These are phyloP conservation scores for Andrena praecox DNA, from an alignment of 2,888 invertebrate species.

Conservation along the genomic window DNA sequence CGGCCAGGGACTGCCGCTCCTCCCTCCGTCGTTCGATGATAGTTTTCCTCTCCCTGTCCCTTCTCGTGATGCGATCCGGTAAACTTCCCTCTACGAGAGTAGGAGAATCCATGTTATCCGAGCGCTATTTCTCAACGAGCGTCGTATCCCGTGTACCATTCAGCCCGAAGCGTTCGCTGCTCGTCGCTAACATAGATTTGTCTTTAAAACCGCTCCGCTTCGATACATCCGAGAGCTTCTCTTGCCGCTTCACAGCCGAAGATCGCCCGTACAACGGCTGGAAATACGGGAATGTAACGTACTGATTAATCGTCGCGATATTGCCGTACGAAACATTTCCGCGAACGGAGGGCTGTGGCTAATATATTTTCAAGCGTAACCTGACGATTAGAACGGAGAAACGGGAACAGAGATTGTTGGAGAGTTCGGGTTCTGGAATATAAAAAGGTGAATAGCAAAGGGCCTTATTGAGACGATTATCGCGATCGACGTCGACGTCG, in stretches of 20 bases:
- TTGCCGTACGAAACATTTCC: neutral
- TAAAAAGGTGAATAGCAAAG: neutral
- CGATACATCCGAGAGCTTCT: slow-evolving; percentile 10
- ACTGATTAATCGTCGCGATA: neutral
- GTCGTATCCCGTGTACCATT: slow-evolving; percentile 3
- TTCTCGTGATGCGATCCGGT: slow-evolving; percentile 84
- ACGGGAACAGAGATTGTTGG: neutral
- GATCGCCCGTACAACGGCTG: slow-evolving; percentile 6
- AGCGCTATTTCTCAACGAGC: slow-evolving; percentile 67
- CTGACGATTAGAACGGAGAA: neutral
- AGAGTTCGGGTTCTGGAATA: neutral
- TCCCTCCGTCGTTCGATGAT: slow-evolving; percentile 89
- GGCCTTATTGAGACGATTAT: neutral
- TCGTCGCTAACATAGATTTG: slow-evolving; percentile 33
- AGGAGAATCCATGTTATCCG: slow-evolving; percentile 72
- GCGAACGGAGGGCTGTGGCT: neutral
- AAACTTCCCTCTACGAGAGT: slow-evolving; percentile 83
- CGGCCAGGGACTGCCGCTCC: slow-evolving; percentile 87
- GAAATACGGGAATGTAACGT: slow-evolving; percentile 6
- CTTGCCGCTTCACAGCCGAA: slow-evolving; percentile 5
- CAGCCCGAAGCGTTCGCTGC: slow-evolving; percentile 1
- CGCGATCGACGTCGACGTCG: neutral
- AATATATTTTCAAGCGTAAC: neutral
- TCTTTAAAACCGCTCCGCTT: neutral
- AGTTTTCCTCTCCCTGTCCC: slow-evolving; percentile 89